Base-by-base conservation (phyloP, 2,888 invertebrate genomes). In the Dioctria rufipes region DNA sequence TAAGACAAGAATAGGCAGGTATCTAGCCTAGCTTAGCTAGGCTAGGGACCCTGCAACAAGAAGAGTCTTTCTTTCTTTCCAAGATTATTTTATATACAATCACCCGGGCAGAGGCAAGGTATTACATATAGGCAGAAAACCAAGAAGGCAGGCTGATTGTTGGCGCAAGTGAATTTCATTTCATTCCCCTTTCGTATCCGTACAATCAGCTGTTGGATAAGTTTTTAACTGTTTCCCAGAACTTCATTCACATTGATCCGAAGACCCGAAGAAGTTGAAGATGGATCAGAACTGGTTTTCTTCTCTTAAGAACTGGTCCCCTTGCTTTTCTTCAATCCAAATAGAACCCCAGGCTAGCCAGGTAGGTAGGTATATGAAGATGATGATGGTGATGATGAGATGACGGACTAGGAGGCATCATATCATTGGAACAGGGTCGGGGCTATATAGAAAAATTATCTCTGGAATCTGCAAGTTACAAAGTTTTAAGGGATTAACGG, bases 191-290 rank as follows among this genome's bases (percentile, higher is more conserved):
- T 13, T 42, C 25, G 46, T 71, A 54, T 78, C 66, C 25, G 25
- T 25, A 60, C 81, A 81, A 81, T 80, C 81, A 80, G 81, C 81
- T 82, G 81, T 80, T 78, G 67, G 80, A 73, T 80, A 80, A 77
- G 69, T 81, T 81, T 80, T 80, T 71, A 73, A 80, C 77, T 80
- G 80, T 43, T 80, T 81, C 82, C 80, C 11, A 81, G 82, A 82
- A 82, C 61, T 81, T 82, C 82, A 82, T 82, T 82, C 82, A 82
- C 81, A 80, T 82, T 80, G 80, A 78, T 49, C 65, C 4, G 13
- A 54, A 42, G 77, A 43, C 65, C 42, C 8, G 46, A 49, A 25
- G 46, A 49, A 25, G 25, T 25, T 25, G 25, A 25, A 67, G 65
- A 63, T 78, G 78, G 78, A 65, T 78, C 51, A 49, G 60, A 73